Conservation (phyloP, 2,888 invertebrate genomes). For the Andrena bicolor region DNA sequence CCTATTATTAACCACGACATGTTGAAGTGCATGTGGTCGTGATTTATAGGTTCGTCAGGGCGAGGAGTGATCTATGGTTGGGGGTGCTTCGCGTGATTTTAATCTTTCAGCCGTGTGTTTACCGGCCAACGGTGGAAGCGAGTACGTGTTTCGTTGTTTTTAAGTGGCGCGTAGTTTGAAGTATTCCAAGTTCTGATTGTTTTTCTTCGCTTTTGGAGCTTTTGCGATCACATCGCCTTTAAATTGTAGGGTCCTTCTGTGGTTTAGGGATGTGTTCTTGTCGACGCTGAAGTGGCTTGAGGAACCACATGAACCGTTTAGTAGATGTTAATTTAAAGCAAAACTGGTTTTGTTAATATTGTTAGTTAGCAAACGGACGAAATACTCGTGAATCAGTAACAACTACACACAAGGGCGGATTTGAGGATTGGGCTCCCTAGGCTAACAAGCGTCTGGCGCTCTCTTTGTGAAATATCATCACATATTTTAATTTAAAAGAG, state of each 20-base stretch:
- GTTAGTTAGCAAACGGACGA: neutral
- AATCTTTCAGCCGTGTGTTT: constrained; percentile 39
- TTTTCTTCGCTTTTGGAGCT: constrained; percentile 37
- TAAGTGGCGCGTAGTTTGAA: constrained; percentile 6
- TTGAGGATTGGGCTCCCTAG: neutral
- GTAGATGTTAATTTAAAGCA: neutral
- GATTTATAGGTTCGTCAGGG: constrained; percentile 43
- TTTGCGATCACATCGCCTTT: constrained; percentile 8
- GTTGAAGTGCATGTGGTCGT: constrained; percentile 5
- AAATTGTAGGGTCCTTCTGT: constrained; percentile 18
- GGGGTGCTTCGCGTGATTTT: constrained; percentile 24
- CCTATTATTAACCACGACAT: constrained; percentile 28
- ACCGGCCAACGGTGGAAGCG: neutral
- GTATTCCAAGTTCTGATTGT: constrained; percentile 22
- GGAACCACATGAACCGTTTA: neutral
- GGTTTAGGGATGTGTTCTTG: neutral
- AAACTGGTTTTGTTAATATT: neutral
- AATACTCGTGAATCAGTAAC: no score
- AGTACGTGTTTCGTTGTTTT: constrained; percentile 28
- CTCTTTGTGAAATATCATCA: no score
- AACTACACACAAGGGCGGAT: neutral
- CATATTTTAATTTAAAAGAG: no score
- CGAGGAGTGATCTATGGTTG: constrained; percentile 29
- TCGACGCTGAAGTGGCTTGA: neutral
- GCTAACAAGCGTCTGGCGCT: no score